Base-by-base conservation (phyloP, 2,797 vertebrate species). In the Lithobates sylvaticus region DNA sequence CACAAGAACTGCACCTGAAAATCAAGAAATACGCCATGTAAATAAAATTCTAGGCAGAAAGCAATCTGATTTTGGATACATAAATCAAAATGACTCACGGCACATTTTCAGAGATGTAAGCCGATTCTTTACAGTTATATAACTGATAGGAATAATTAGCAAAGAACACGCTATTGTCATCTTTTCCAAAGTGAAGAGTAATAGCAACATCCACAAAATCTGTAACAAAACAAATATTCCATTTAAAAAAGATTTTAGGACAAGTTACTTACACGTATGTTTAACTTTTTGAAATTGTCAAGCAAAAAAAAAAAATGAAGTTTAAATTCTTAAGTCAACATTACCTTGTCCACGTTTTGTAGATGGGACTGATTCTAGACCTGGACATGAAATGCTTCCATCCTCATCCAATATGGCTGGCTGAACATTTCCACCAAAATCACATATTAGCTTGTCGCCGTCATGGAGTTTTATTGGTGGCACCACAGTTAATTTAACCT, bases 101-200 rank as follows among this genome's bases (percentile, higher is more conserved):
- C 34, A 95, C 95, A 89, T 98, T 98, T 92, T 96, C 94, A 6
- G 92, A 90, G 89, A 96, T 96, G 91, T 92, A 96, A 92, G 96
- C 95, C 65, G 98, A 96, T 83, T 97, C 95, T 10, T 93, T 94
- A 77, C 98, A 99, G 93, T 98, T 97, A 76, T 99, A 99, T 93
- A 99, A 99, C 78, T 95, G 96, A 88, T 97, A 99, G 84, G 93
- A 94, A 83, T 95, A 93, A 0, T 92, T 94, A 0, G 97, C 96
- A 89, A 99, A 94, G 91, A 96, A 94, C 90, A 98, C 92, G 0
- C 13, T 29, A 23, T 23, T 61, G 1, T 82, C 90, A 39, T 91
- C 89, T 0, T 92, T 93, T 75, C 90, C 91, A 67, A 96, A 96
- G 81, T 95, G 93, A 64, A 96, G 89, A 80, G 85, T 90, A 77